Base-by-base conservation (phyloP, 2,888 invertebrate species). In the Tetragonisca angustula region DNA sequence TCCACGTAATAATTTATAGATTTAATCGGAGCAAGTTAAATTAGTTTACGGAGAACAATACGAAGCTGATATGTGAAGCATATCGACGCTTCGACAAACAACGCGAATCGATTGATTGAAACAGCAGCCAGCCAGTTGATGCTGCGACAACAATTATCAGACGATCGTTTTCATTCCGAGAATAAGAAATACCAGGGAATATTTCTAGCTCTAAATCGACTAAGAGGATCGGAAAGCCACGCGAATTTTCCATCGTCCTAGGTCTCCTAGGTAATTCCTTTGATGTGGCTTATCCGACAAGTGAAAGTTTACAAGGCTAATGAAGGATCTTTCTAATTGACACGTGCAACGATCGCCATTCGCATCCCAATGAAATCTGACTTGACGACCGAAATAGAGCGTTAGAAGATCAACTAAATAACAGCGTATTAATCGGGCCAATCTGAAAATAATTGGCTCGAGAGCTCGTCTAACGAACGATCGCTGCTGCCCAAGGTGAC, bases 291-390 rank as follows among this genome's bases (percentile, higher is more conserved):
- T 59, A 36, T 4, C n/a, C 24, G 54, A 49, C 27, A n/a, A 52
- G 15, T 27, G 24, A 69, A 79, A 62, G 52, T 68, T 79, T 43
- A 59, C 67, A 27, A 27, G 24, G 79, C 54, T 68, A 43, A 75
- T 75, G 43, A 36, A 75, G 27, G 27, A 19, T 32, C n/a, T 17
- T n/a, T 68, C 17, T 62, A 50, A 70, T 56, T 19, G 64, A 70
- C 76, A 54, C 69, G 62, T 50, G 75, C 76, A 21, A 17, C 36
- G 56, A 17, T 50, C 76, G 32, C 56, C 62, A 27, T 6, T 43
- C 32, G 68, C 69, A 64, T 69, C 64, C 6, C n/a, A 75, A 67
- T 56, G 13, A 56, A 21, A 27, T 2, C 24, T 73, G 50, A 73
- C 65, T 65, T 67, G 50, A 50, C 73, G 56, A 54, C 27, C 59